Evolutionary conservation across 2,797 vertebrate genomes (phyloP), one percentile per base, ranked within the genome.

Genomic region (Erpetoichthys calabaricus): DNA sequence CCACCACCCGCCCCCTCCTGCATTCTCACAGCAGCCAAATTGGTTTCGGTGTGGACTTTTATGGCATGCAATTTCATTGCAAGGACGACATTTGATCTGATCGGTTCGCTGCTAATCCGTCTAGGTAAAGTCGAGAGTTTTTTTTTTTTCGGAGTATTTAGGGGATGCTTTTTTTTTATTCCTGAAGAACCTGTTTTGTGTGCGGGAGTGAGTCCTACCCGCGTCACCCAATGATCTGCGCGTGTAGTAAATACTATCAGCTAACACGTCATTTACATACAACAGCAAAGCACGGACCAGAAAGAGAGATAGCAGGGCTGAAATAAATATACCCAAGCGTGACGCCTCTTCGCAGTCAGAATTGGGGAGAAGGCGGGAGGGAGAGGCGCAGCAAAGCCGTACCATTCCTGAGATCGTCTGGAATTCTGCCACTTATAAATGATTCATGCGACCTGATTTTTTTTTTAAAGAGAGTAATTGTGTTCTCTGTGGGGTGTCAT

Each of bases 401-500:
- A 7, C 47, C 47, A 53, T 70, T 67, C 71, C 68, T 73, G 59
- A 73, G 63, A 68, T 59, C 68, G 67, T 71, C 69, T 69, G 73
- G 75, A 68, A 72, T 74, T 80, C 67, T 71, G 75, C 76, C 70
- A 75, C 74, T 77, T 60, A 70, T 79, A 67, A 76, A 75, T 66
- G 73, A 78, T 74, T 78, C 75, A 72, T 71, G 75, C 70, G 65
- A 71, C 65, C 67, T 75, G 76, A 71, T 75, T 75, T 52, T 61
- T 25, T 25, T 25, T 75, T 69, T 69, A 49, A 59, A 67, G 62
- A 73, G 74, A 79, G 75, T 76, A 77, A 65, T 77, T 74, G 62
- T 73, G 70, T 72, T 72, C 67, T 75, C 78, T 78, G 80, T 52
- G 60, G 67, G 77, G 63, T 64, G 77, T 64, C 77, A 75, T 78